Evolutionary conservation across 92 coral and sea anemone genomes (phyloP).

Genomic region (Blastomussa wellsi): DNA sequence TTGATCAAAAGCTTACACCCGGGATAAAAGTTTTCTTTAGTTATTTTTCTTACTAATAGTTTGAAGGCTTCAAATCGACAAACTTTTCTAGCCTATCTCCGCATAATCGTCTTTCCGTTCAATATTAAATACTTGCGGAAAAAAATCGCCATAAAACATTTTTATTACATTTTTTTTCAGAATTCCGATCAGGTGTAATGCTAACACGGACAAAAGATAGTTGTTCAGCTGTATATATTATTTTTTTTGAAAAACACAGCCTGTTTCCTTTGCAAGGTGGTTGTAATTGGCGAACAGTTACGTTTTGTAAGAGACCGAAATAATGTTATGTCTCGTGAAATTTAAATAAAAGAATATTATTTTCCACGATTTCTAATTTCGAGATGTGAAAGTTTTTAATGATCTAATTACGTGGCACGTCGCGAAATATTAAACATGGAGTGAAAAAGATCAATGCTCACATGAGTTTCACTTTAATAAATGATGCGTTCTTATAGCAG

Average conservation of each 20-base stretch:
- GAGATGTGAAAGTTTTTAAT: conserved; percentile 17
- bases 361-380: conserved; percentile 10
- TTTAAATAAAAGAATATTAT: conserved; percentile 7
- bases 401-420: conserved; percentile 32
- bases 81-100: background rate
- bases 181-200: background rate
- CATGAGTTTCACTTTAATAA: conserved; percentile 55
- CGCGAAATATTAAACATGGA: conserved; percentile 10
- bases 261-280: background rate
- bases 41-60: background rate
- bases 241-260: background rate
- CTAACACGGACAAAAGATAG: background rate
- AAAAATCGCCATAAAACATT: background rate
- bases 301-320: background rate
- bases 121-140: background rate
- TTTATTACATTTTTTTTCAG: background rate
- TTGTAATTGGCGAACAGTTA: background rate
- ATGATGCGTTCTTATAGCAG: conserved; percentile 41
- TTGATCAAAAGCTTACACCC: background rate
- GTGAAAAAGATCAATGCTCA: conserved; percentile 63
- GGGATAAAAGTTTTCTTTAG: background rate
- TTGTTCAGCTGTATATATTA: background rate
- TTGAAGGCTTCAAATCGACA: background rate
- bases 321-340: conserved; percentile 8
- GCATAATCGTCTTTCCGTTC: background rate